Conservation (phyloP, 2,888 invertebrate genomes). For the Myopa testacea region DNA sequence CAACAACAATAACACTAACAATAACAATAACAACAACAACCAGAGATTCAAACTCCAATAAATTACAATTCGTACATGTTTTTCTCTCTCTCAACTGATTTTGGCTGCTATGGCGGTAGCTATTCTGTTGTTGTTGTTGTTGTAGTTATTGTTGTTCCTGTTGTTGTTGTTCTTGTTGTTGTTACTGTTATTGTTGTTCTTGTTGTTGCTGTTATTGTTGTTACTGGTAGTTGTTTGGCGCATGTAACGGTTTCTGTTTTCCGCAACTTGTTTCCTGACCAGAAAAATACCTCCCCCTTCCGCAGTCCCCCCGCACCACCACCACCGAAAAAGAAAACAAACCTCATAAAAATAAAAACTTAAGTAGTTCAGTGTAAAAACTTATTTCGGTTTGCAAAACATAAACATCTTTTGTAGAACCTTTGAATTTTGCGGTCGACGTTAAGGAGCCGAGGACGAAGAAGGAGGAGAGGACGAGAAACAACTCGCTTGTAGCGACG, state of each 20-base stretch:
- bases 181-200: conserved; percentile 25
- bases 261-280: conserved; percentile 37
- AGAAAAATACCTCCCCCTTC: neutral
- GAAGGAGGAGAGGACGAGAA: neutral
- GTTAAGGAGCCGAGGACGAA: neutral
- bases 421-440: neutral
- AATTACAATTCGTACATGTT: conserved; percentile 48
- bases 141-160: conserved; percentile 11
- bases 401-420: conserved; percentile 28
- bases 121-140: conserved; percentile 8
- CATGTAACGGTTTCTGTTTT: conserved; percentile 43
- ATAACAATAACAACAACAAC: conserved; percentile 8
- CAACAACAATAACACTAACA: conserved; percentile 31
- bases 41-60: conserved; percentile 48
- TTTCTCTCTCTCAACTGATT: conserved; percentile 33
- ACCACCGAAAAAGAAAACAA: neutral
- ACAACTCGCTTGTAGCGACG: neutral
- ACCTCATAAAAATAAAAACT: conserved; percentile 27
- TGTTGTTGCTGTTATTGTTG: conserved; percentile 28
- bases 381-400: conserved; percentile 23
- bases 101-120: neutral
- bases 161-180: conserved; percentile 9
- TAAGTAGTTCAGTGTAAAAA: conserved; percentile 32
- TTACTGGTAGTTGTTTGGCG: conserved; percentile 38
- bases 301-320: too few species aligned